phyloP scores from a whole-genome alignment of 2,113 vertebrate genomes.

The Poeciliopsis prolifica region DNA sequence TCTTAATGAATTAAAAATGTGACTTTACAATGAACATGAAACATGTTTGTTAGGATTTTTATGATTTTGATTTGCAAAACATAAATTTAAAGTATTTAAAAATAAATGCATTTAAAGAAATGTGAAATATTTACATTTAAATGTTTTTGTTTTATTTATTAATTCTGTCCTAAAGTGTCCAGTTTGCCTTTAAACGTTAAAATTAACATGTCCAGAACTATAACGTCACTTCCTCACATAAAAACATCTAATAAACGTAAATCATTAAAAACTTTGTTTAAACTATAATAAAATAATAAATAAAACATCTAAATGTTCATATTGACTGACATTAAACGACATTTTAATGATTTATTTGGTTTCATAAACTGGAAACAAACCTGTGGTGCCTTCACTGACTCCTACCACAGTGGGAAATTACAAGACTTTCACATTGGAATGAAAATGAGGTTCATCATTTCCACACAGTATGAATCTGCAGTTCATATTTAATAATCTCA shows the following conservation, averaged over 20 bases:
- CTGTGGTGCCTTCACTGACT: conserved; percentile 25
- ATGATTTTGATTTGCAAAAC: too few relatives aligned
- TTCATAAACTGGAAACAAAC: background rate
- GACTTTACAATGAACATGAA: too few relatives aligned
- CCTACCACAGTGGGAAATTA: conserved; percentile 1
- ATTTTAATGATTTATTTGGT: background rate
- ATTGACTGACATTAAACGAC: background rate
- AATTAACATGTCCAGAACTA: too few relatives aligned
- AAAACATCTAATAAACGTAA: background rate
- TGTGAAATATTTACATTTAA: background rate
- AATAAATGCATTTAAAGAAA: background rate
- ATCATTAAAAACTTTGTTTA: background rate
- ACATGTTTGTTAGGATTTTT: too few relatives aligned
- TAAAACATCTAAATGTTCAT: too few relatives aligned
- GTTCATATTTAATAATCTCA: background rate
- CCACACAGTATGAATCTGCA: too few relatives aligned
- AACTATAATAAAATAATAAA: background rate
- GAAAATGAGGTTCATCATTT: background rate
- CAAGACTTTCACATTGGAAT: background rate
- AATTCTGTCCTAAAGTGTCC: too few relatives aligned
- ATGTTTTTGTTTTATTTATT: background rate
- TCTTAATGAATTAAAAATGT: too few relatives aligned
- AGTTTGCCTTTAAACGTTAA: too few relatives aligned
- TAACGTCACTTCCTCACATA: background rate
- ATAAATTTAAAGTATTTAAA: background rate